These are phyloP conservation scores for Rotaria sp. DNA, from an alignment of 2,888 invertebrate genomes.

Conservation along the genomic window DNA sequence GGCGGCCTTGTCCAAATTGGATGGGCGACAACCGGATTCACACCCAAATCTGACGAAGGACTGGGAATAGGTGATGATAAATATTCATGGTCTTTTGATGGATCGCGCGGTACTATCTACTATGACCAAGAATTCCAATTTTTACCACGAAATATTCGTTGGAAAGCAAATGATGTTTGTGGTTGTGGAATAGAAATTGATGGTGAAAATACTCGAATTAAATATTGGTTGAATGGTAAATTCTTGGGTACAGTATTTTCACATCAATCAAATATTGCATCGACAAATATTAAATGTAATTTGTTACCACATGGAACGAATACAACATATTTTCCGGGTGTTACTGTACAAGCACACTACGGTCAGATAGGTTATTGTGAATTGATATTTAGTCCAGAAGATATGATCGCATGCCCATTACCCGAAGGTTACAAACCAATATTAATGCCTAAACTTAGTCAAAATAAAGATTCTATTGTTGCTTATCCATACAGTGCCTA, in stretches of 20 bases:
- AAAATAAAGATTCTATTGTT: not conserved
- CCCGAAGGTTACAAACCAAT: not conserved
- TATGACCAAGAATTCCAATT: not conserved
- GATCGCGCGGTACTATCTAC: not conserved
- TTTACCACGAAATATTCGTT: not conserved
- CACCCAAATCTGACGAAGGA: not conserved
- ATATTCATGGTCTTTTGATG: conserved; percentile 5
- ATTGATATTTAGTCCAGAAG: not conserved
- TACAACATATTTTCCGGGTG: not conserved
- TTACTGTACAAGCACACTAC: not conserved
- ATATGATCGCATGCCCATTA: not conserved
- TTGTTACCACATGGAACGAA: not conserved
- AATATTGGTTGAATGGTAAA: conserved; percentile 8
- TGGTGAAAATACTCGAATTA: not conserved
- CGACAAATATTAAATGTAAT: not conserved
- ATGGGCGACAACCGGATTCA: not conserved
- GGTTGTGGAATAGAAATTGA: conserved; percentile 25
- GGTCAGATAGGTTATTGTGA: not conserved
- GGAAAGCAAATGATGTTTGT: not conserved
- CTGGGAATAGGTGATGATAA: not conserved
- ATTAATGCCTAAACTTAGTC: not conserved
- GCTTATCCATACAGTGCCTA: not conserved
- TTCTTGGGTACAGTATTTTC: not conserved
- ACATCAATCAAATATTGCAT: not conserved
- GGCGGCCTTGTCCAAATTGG: not conserved